Conservation (phyloP, 1,140 invertebrate genomes). For the Leptopilina boulardi region DNA sequence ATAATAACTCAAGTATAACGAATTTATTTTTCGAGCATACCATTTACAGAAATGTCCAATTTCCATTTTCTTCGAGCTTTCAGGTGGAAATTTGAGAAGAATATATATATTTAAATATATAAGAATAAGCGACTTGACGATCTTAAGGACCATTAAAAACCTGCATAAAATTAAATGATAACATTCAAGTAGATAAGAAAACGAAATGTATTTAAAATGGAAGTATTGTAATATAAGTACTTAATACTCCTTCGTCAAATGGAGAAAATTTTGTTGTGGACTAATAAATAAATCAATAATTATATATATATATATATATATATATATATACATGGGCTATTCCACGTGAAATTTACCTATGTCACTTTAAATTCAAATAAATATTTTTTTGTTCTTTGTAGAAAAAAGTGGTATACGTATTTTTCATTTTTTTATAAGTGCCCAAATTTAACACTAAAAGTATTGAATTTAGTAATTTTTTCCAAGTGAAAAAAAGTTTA, state of each 20-base stretch:
- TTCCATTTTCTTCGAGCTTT: constrained; percentile 34
- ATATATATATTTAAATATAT: not conserved
- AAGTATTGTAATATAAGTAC: constrained; percentile 31
- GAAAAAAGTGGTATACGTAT: no score
- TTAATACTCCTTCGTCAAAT: constrained; percentile 22
- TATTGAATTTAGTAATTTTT: no score
- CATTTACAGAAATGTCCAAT: constrained; percentile 2
- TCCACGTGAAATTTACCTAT: no score
- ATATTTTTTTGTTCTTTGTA: no score
- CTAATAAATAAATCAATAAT: no score
- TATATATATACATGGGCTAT: no score
- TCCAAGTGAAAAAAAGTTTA: no score
- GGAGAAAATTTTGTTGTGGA: constrained; percentile 31
- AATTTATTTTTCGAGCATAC: constrained; percentile 25
- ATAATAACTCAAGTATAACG: not conserved
- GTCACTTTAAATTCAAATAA: no score
- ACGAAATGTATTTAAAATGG: constrained; percentile 22
- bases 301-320: no score
- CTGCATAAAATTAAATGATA: constrained; percentile 1
- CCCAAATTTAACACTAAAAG: no score
- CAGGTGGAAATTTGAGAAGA: constrained; percentile 45
- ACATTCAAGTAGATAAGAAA: not conserved
- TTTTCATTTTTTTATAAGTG: no score
- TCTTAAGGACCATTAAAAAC: constrained; percentile 35
- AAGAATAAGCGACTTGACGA: constrained; percentile 11